Percentiles rank a stretch among this genome's conserved stretches.
Evolutionary conservation across 2,113 vertebrate species (phyloP).

Genomic region (Sebastes fasciatus): DNA sequence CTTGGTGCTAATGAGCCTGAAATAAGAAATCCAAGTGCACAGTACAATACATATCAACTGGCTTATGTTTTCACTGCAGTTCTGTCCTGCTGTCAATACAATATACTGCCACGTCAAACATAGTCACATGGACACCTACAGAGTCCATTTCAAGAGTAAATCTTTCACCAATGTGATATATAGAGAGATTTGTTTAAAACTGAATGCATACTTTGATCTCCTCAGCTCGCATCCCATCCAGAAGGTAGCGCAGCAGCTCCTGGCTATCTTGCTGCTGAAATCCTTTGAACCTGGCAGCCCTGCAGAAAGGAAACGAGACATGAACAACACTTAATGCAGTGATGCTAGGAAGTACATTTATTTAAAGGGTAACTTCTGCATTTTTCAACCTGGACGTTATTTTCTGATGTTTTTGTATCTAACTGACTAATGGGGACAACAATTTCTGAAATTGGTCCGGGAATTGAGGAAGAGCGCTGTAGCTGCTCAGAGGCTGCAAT

Average conservation of each 20-base stretch:
- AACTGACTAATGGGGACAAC: too few species aligned
- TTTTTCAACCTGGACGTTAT: too few species aligned
- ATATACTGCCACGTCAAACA: background rate
- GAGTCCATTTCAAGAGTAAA: background rate
- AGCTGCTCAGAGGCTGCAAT: too few species aligned
- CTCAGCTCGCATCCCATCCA: conserved; percentile 96
- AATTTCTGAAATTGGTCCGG: too few species aligned
- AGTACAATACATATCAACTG: background rate
- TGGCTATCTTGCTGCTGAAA: conserved; percentile 99
- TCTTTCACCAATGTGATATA: background rate
- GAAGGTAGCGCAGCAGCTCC: conserved; percentile 94
- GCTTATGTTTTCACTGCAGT: background rate
- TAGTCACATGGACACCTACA: background rate
- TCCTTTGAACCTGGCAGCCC: conserved; percentile 95
- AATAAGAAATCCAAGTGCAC: background rate
- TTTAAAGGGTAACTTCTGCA: too few species aligned
- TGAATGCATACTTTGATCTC: conserved; percentile 87
- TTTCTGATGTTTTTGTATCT: too few species aligned
- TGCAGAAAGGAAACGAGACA: conserved; percentile 62
- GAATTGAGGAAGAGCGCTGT: too few species aligned
- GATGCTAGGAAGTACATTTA: background rate
- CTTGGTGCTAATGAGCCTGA: background rate
- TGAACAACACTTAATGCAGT: background rate
- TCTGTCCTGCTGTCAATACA: background rate
- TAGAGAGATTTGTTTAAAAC: background rate